Base-by-base conservation (phyloP, 2,797 vertebrate genomes). In the Sebastes miniatus region DNA sequence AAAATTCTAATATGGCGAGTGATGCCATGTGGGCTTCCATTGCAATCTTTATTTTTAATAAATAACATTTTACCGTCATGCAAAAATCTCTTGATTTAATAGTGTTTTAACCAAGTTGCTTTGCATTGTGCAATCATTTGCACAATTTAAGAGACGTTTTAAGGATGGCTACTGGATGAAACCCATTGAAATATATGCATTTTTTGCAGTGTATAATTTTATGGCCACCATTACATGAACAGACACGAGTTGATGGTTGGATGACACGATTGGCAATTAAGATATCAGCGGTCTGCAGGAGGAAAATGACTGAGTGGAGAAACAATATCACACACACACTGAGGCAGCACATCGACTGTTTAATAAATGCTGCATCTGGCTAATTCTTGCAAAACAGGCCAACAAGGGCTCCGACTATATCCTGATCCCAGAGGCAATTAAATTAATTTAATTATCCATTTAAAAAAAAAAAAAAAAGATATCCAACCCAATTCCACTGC, bases 221-320 rank as follows among this genome's bases (percentile, higher is more conserved):
- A 83, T 54, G 12, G 72, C 57, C 75, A n/a, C n/a, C 20, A 6
- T 63, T 22, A 36, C 29, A 8, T 10, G 62, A 22, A 5, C 12
- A 65, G 52, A 58, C 77, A 29, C 2, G 57, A 54, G 58, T 5
- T 72, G 69, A 84, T 79, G 52, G 61, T 4, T 64, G 39, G 27
- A 73, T 77, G 82, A 77, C 72, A 70, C 31, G 66, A 77, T 77
- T 72, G 74, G 58, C 39, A 79, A 85, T 85, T 58, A 84, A 81
- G 83, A 77, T 65, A 84, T 81, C 73, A 80, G 5, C n/a, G 63
- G 47, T 61, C 36, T 6, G 13, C 18, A 50, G 81, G 58, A 20
- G 25, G 67, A 18, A 67, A 56, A 67, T 67, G 76, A 77, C 73
- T 78, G 61, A 6, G 16, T 1, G 2, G 56, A 25, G 36, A 36